Base-by-base conservation (phyloP, 2,113 vertebrate species). In the Euleptes europaea region DNA sequence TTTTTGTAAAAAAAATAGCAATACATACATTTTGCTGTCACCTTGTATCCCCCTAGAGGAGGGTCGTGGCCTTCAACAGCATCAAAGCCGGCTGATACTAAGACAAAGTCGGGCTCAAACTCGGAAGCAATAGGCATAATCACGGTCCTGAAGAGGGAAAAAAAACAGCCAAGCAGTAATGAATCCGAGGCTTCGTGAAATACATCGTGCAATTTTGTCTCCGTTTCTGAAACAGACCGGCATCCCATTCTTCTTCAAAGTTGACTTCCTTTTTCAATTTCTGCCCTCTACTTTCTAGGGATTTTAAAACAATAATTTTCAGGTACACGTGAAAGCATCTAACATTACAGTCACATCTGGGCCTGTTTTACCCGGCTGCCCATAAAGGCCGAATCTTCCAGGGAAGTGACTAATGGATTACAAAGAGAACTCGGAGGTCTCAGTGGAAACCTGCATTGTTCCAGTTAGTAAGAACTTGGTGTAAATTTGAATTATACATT, bases 1-100 rank as follows among this genome's bases (percentile, higher is more conserved):
- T 6, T 66, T 51, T 4, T 14, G 65, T n/a, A 1, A 81, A 35
- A 82, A 90, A 84, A 35, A 57, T 1, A 2, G 1, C 12, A 1
- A 88, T 92, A 97, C 97, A 92, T 96, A 97, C 97, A 97, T 94
- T 97, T 97, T 85, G 97, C 97, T 82, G 97, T 97, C 89, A 97
- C 97, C 93, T 95, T 97, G 93, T 97, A 97, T 2, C 97, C 97
- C 1, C 97, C 97, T 75, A 97, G 90, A 0, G 96, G 97, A 94
- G 97, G 91, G 86, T 95, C 92, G 0, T 97, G 97, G 91, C 97
- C 97, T 96, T 97, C 97, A 81, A 97, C 92, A 0, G 96, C 97
- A 86, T 97, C 97, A 0, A 97, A 97, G 86, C 97, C 97, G 2
- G 97, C 96, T 14, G 97, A 97, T 88, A 97, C 97, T 87, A 97